These are phyloP conservation scores for Amazona guildingii DNA, from an alignment of 2,113 vertebrate genomes.

Conservation along the genomic window DNA sequence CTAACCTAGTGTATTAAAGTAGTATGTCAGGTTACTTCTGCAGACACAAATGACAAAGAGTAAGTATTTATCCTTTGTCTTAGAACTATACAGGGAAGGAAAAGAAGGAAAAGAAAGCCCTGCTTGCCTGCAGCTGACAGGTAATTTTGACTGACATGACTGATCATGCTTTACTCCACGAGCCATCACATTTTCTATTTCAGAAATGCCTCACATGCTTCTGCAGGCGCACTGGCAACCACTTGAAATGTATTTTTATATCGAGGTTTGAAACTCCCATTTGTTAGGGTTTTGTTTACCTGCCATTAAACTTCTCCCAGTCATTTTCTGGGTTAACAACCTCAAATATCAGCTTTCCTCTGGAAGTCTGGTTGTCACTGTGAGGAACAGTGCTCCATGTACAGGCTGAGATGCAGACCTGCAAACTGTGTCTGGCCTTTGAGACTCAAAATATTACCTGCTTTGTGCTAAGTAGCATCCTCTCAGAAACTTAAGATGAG, in stretches of 20 bases:
- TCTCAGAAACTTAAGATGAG: background rate
- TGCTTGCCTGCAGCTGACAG: conserved; percentile 25
- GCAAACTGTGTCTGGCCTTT: background rate
- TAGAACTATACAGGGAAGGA: background rate
- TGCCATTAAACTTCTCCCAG: background rate
- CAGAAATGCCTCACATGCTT: conserved; percentile 16
- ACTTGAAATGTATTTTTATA: background rate
- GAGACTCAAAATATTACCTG: background rate
- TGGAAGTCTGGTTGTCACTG: background rate
- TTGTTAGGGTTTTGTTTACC: conserved; percentile 23
- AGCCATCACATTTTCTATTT: background rate
- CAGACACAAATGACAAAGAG: background rate
- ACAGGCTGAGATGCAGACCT: background rate
- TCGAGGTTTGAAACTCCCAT: background rate
- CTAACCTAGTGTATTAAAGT: background rate
- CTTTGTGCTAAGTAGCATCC: background rate
- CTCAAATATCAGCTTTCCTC: background rate
- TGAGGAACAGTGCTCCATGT: background rate
- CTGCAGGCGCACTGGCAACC: conserved; percentile 9
- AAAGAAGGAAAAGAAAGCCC: background rate
- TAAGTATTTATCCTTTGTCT: background rate
- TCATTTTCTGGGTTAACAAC: background rate
- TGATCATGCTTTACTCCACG: conserved; percentile 12
- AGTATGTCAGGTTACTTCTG: background rate
- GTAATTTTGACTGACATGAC: conserved; percentile 47